Evolutionary conservation across 2,113 vertebrate species (phyloP), one percentile per base, ranked within the genome.

Genomic region (Nothobranchius kuhntae): DNA sequence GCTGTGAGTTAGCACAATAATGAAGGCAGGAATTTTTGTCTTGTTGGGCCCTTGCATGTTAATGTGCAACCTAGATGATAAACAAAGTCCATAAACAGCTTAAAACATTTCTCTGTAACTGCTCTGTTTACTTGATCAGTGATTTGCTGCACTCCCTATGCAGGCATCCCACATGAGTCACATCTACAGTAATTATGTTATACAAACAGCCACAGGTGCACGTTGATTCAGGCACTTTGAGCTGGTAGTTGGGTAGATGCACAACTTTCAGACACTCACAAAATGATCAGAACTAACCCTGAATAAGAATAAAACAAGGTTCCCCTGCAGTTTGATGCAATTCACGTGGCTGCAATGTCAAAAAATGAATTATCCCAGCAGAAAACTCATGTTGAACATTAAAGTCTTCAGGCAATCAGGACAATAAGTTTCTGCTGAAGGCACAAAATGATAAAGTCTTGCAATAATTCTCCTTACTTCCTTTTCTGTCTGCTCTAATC

Each of bases 391-490:
- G 59, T 52, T 66, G 26, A 73, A 52, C 53, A 79, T 46, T 71
- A 69, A 67, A 63, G 24, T 54, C 58, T 77, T 64, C 42, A 52
- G 69, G 63, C 61, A 67, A 58, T 65, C 11, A 44, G n/a, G 55
- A 75, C 69, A 72, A 68, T 40, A 56, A 46, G 17, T 71, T 36
- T 68, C 17, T 56, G 38, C 53, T 30, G 9, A 50, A 75, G 60
- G 50, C 9, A 60, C 40, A 61, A 46, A 70, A 72, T 55, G 51
- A 65, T 75, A 78, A 73, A 78, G 64, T 45, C 59, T 64, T 55
- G 50, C 38, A 3, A 36, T 53, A 36, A 36, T 66, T 65, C 68
- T 59, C 35, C 30, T 68, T 44, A n/a, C 40, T 68, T 24, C 59
- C 2, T 45, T 69, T 50, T 61, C 69, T 55, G 61, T 51, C 44